Base-by-base conservation (phyloP, 2,888 invertebrate genomes). In the Metopia argyrocephala region DNA sequence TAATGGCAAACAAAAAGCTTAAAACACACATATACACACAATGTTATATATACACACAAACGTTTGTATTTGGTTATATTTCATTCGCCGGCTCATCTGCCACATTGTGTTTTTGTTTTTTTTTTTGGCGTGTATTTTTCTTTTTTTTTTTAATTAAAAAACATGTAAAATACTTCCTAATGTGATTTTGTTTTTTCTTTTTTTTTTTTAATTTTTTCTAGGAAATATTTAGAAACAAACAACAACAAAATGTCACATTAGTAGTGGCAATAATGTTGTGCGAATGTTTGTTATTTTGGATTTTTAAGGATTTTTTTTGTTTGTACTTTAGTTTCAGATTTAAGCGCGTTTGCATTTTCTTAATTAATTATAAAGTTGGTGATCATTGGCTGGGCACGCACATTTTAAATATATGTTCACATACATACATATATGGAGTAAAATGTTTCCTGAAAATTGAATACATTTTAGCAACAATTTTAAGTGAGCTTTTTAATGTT, bases 81-180 rank as follows among this genome's bases (percentile, higher is more conserved):
- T n/a, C 1, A 3, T 4, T 38, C 3, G 15, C 15, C 15, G 12
- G 38, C 38, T 38, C 38, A 38, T 38, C 38, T 38, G 38, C 38
- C 38, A 38, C 4, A 38, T 4, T 38, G 15, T 59, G 64, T 59
- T 57, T 59, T 50, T 48, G 25, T 50, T n/a, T n/a, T n/a, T n/a
- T 50, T 21, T 31, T 48, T 28, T 45, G 20, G 12, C 28, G 50
- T 46, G 23, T 38, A 18, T 59, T 70, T 59, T 57, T 59, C 57
- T 48, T 31, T 50, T 20, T 48, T 73, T 27, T 64, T 68, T 62
- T 46, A 65, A 74, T 59, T 69, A 64, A 79, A 74, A 79, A 76
- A 76, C 76, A 68, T 57, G 71, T 76, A 76, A 52, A 75, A 76
- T 38, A 80, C 76, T 76, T 80, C 69, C 76, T 69, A 80, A 74